phyloP scores from a whole-genome alignment of 2,113 vertebrate species.

The Gasterosteus aculeatus region DNA sequence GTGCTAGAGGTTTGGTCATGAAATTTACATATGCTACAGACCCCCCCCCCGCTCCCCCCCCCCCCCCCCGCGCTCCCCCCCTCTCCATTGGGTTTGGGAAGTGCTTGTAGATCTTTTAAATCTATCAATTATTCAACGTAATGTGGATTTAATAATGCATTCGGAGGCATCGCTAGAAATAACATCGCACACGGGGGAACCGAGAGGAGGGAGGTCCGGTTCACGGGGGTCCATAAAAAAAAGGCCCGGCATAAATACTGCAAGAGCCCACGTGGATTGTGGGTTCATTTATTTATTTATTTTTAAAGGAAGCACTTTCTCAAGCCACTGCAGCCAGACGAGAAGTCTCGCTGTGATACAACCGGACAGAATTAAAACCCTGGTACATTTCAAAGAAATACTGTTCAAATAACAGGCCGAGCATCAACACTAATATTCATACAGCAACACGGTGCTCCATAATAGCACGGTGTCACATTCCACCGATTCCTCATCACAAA shows the following conservation, averaged over 20 bases:
- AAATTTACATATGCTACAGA: slow-evolving; percentile 74
- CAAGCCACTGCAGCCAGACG: slow-evolving; percentile 28
- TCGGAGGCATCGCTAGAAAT: slow-evolving; percentile 73
- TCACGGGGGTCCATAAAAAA: slow-evolving; percentile 68
- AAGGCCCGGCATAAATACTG: slow-evolving; percentile 72
- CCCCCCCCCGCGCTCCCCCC: too few species aligned
- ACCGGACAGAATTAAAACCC: not conserved
- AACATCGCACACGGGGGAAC: slow-evolving; percentile 72
- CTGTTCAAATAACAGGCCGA: not conserved
- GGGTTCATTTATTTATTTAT: slow-evolving; percentile 76
- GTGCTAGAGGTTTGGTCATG: slow-evolving; percentile 42
- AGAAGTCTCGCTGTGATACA: not conserved
- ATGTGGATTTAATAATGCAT: slow-evolving; percentile 82
- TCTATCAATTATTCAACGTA: slow-evolving; percentile 79
- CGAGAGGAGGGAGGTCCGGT: slow-evolving; percentile 60
- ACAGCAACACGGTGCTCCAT: too few species aligned
- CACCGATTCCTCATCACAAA: not conserved
- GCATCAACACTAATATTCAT: not conserved
- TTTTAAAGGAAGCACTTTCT: slow-evolving; percentile 68
- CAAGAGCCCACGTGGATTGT: slow-evolving; percentile 82
- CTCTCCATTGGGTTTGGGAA: slow-evolving; percentile 56
- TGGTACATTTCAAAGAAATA: not conserved
- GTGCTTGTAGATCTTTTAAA: slow-evolving; percentile 80
- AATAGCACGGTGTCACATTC: not conserved
- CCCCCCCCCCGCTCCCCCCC: too few species aligned